Evolutionary conservation across 2,113 vertebrate species (phyloP).

Genomic region (Tupaia tana): DNA sequence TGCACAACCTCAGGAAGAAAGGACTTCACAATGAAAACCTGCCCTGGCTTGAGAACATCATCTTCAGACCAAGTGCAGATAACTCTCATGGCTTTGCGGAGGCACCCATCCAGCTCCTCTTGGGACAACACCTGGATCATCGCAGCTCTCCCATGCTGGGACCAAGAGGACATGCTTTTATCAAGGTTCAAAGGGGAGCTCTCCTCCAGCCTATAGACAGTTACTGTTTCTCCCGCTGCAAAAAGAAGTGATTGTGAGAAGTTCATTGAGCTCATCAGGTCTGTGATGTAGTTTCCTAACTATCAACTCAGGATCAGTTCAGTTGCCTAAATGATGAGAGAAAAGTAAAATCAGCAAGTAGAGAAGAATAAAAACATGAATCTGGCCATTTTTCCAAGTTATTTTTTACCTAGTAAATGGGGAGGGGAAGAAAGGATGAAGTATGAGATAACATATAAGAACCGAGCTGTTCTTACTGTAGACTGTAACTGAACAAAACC

Average conservation of each 20-base stretch:
- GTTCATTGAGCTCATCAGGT: not conserved
- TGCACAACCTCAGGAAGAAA: slow-evolving; percentile 94
- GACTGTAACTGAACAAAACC: not conserved
- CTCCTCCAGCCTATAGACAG: slow-evolving; percentile 93
- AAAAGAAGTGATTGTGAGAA: not conserved
- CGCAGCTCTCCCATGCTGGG: slow-evolving; percentile 91
- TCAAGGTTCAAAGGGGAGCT: slow-evolving; percentile 86
- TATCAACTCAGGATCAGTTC: not conserved
- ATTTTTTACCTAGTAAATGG: not conserved
- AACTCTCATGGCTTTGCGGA: slow-evolving; percentile 92
- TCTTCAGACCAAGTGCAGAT: slow-evolving; percentile 96
- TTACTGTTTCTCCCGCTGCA: slow-evolving; percentile 95
- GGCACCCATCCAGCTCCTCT: slow-evolving; percentile 94
- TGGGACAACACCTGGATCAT: slow-evolving; percentile 93
- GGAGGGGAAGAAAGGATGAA: not conserved
- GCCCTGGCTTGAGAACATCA: slow-evolving; percentile 89
- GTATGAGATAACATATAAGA: not conserved
- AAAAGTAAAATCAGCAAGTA: not conserved
- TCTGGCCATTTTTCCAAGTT: not conserved
- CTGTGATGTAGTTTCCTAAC: not conserved
- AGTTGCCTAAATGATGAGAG: not conserved
- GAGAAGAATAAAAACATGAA: not conserved
- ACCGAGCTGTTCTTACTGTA: slow-evolving; percentile 8
- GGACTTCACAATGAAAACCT: slow-evolving; percentile 96
- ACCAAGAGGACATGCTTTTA: slow-evolving; percentile 93